phyloP scores from a whole-genome alignment of 2,888 invertebrate species.

The Xanthostigma xanthostigma region DNA sequence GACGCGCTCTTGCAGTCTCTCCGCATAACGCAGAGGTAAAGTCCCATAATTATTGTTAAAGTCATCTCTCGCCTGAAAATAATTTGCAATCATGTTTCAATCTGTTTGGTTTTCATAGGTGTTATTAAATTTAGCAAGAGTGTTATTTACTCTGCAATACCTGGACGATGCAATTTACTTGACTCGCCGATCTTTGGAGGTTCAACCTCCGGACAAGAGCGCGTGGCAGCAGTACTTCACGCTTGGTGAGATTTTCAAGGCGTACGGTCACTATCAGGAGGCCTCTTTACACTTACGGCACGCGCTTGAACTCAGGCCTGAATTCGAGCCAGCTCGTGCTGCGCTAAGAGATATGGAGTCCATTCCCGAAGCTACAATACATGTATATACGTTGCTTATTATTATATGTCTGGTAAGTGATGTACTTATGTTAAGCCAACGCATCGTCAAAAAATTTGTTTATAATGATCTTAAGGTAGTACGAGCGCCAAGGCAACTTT shows the following conservation, averaged over 20 bases:
- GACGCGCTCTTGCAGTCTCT: conserved; percentile 68
- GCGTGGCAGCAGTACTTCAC: conserved; percentile 89
- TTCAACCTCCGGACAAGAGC: conserved; percentile 70
- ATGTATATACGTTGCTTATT: conserved; percentile 74
- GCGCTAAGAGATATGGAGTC: conserved; percentile 72
- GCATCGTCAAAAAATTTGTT: no score
- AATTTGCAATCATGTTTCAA: neutral
- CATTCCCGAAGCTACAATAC: conserved; percentile 64
- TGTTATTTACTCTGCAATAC: conserved; percentile 73
- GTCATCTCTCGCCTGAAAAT: neutral
- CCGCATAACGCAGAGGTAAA: conserved; percentile 69
- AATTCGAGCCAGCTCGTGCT: conserved; percentile 65
- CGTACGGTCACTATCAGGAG: conserved; percentile 80
- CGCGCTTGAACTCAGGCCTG: conserved; percentile 69
- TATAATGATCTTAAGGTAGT: no score
- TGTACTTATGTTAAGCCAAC: neutral
- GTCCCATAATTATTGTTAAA: neutral
- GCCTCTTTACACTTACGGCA: conserved; percentile 71
- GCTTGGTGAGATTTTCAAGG: conserved; percentile 81
- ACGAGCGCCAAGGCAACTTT: no score
- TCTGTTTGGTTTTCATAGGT: conserved; percentile 31
- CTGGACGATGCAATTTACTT: conserved; percentile 81
- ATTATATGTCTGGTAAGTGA: conserved; percentile 65
- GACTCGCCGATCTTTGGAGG: conserved; percentile 68
- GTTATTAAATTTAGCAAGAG: conserved; percentile 67